Percentiles rank a stretch among this genome's conserved stretches.
Evolutionary conservation across 2,797 vertebrate genomes (phyloP).

Genomic region (Pipistrellus pygmaeus): DNA sequence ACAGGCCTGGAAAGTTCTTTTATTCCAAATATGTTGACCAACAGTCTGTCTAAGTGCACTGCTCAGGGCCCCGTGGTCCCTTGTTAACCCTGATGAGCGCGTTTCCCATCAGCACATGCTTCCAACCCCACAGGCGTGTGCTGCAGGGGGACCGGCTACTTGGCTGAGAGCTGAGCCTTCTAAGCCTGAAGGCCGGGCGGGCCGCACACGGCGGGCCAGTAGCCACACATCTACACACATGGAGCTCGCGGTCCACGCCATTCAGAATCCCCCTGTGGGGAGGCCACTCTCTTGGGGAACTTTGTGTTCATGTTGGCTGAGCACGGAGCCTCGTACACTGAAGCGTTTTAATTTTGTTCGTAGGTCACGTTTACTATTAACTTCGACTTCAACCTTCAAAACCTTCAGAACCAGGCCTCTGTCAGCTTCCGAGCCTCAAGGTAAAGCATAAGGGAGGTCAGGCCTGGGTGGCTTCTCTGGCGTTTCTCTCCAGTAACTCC

Average conservation of each 20-base stretch:
- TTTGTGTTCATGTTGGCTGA: not conserved
- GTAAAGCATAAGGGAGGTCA: constrained; percentile 82
- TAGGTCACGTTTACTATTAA: constrained; percentile 92
- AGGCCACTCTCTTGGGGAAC: not conserved
- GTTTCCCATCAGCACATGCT: not conserved
- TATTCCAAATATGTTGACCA: not conserved
- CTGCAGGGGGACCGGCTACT: not conserved
- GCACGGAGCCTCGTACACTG: not conserved
- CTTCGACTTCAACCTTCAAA: constrained; percentile 93
- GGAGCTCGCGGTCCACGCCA: not conserved
- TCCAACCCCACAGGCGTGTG: not conserved
- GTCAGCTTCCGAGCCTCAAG: constrained; percentile 91
- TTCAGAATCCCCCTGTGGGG: not conserved
- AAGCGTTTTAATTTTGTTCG: constrained; percentile 66
- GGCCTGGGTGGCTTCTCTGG: not conserved
- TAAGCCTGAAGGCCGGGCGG: not conserved
- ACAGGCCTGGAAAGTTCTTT: not conserved
- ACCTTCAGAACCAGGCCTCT: constrained; percentile 88
- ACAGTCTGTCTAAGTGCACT: not conserved
- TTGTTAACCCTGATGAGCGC: not conserved
- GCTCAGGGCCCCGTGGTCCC: not conserved
- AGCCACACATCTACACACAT: not conserved
- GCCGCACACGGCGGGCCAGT: not conserved
- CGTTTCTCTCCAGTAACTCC: not conserved
- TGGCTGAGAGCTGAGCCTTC: not conserved